A percentile compares a stretch with the other conserved stretches of the same genome.
phyloP scores from a whole-genome alignment of 1,140 invertebrate genomes.

The Drosophila gunungcola region DNA sequence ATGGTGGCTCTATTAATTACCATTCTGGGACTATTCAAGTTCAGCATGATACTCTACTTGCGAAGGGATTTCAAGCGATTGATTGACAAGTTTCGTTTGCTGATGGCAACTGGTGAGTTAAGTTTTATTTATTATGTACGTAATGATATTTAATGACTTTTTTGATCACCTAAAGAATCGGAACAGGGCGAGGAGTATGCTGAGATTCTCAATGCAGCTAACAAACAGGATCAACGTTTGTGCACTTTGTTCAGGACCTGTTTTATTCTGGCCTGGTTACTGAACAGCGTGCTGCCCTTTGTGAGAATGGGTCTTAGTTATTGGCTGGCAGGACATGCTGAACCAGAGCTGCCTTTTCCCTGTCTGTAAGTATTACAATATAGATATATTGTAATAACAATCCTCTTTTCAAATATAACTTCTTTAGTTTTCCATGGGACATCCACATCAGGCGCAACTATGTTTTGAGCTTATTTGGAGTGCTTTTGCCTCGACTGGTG shows the following conservation, averaged over 20 bases:
- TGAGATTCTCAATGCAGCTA: constrained; percentile 22
- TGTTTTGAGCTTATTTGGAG: constrained; percentile 17
- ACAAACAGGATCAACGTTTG: constrained; percentile 42
- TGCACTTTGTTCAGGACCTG: constrained; percentile 42
- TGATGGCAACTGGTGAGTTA: constrained; percentile 28
- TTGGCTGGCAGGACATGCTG: constrained; percentile 24
- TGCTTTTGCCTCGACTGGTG: constrained; percentile 31
- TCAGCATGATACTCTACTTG: constrained; percentile 42
- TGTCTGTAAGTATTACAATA: constrained; percentile 31
- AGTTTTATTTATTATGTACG: too few species aligned
- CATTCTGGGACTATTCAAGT: constrained; percentile 45
- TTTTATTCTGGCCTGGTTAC: constrained; percentile 38
- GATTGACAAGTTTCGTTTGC: constrained; percentile 17
- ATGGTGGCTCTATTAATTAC: constrained; percentile 42
- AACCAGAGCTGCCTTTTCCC: constrained; percentile 46
- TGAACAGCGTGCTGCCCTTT: constrained; percentile 28
- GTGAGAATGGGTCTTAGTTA: constrained; percentile 26
- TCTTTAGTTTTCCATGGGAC: constrained; percentile 48
- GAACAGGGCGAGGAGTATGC: constrained; percentile 6
- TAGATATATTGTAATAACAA: background rate
- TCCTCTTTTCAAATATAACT: background rate
- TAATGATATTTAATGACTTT: background rate
- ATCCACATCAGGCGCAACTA: constrained; percentile 18
- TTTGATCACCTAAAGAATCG: constrained; percentile 10
- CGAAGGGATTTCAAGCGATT: constrained; percentile 27